Evolutionary conservation across 2,888 invertebrate species (phyloP), one percentile per base, ranked within the genome.

Genomic region (Drosophila neotestacea): DNA sequence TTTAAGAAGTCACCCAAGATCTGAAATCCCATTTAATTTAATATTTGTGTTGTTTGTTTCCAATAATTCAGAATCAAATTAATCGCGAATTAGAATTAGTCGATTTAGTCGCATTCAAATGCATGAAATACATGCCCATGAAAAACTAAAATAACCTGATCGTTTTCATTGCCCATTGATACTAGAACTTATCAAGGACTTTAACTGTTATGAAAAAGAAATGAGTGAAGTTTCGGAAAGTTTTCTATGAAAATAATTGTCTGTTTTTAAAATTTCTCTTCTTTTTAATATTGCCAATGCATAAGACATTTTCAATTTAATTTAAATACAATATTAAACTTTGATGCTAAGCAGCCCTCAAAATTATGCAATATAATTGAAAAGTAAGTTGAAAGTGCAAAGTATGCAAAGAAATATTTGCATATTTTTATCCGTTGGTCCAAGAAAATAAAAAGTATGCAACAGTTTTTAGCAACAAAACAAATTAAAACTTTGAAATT

Each of bases 101-200:
- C 76, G 73, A 51, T 56, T 13, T 84, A 89, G 84, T 77, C 67
- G 72, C 77, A 65, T 84, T 85, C 81, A 88, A 90, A 70, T 73
- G 88, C 91, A 83, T 91, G 91, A 81, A 88, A 91, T 81, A 91
- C 90, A 91, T 91, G 91, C 85, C 62, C 60, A 44, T 56, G 79
- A 88, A 91, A 91, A 75, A 61, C 34, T 36, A 56, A 42, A 0
- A 34, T 2, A 4, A n/a, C 4, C 22, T 22, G 7, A 10, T 44
- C 11, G 44, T 27, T 44, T 44, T 44, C 22, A 44, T 27, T 44
- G 6, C 6, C 16, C 10, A 22, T 10, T 32, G 32, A 32, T 32
- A 32, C 7, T 22, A 42, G 22, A 41, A 9, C 41, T n/a, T 13
- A 39, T 1, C 22, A 22, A 39, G 38, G 9, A 32, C 32, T 1